These are phyloP conservation scores for Hemibagrus wyckioides DNA, from an alignment of 2,113 vertebrate species.

Conservation along the genomic window DNA sequence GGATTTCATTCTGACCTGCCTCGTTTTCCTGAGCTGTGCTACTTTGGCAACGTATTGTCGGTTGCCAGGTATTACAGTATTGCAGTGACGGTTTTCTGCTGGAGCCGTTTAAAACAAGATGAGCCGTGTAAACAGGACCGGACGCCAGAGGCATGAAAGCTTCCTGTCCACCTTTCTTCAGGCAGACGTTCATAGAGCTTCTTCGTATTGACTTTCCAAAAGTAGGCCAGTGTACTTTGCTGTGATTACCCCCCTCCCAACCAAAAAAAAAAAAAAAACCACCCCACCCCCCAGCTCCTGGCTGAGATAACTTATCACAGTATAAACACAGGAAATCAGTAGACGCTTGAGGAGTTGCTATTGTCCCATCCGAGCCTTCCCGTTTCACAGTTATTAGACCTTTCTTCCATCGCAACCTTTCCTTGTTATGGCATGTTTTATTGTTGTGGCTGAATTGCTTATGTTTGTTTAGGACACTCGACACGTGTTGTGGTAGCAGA, in stretches of 20 bases:
- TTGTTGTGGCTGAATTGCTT: conserved; percentile 4
- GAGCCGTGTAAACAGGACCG: conserved; percentile 53
- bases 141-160: conserved; percentile 50
- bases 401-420: conserved; percentile 15
- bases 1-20: conserved; percentile 38
- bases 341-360: conserved; percentile 22
- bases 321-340: conserved; percentile 52
- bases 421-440: not conserved
- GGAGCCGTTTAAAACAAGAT: conserved; percentile 53
- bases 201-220: conserved; percentile 65
- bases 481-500: not conserved
- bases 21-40: conserved; percentile 35
- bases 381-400: conserved; percentile 10
- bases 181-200: conserved; percentile 46
- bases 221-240: conserved; percentile 65
- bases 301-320: conserved; percentile 65
- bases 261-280: too few species aligned
- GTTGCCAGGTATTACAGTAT: conserved; percentile 60
- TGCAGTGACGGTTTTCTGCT: conserved; percentile 59
- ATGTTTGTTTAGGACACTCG: not conserved
- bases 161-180: conserved; percentile 54
- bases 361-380: conserved; percentile 24
- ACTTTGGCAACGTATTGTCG: conserved; percentile 53
- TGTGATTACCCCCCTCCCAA: conserved; percentile 37
- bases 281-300: not conserved